These are phyloP conservation scores for Meiosimyza platycephala DNA, from an alignment of 2,888 invertebrate species.

Conservation along the genomic window DNA sequence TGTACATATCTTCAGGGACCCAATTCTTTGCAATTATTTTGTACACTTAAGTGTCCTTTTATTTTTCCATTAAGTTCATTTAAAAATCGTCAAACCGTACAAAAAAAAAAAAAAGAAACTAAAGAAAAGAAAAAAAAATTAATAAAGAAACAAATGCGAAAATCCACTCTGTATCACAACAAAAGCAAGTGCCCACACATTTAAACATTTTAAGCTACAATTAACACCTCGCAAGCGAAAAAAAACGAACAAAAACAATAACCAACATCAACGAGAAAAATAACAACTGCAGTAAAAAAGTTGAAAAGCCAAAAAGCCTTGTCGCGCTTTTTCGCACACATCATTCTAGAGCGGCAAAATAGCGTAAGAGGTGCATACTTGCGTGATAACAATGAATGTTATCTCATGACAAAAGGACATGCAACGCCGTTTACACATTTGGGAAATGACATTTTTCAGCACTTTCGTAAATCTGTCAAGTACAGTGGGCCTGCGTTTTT, in stretches of 20 bases:
- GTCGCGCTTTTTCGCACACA: constrained; percentile 37
- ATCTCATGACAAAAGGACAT: too few species aligned
- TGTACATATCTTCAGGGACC: too few species aligned
- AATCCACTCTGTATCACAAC: neutral
- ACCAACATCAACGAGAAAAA: constrained; percentile 14
- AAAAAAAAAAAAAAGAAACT: neutral
- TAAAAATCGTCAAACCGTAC: neutral
- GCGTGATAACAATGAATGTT: too few species aligned
- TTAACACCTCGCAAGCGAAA: constrained; percentile 38
- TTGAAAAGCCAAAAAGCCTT: constrained; percentile 30
- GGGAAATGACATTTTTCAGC: too few species aligned
- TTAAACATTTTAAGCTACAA: constrained; percentile 33
- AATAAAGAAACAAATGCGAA: neutral
- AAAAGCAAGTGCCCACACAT: neutral
- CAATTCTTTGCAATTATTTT: too few species aligned
- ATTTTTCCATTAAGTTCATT: too few species aligned
- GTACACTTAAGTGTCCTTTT: too few species aligned
- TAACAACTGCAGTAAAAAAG: neutral
- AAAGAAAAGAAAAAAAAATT: too few species aligned
- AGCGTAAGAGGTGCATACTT: neutral
- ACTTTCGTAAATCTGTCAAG: too few species aligned
- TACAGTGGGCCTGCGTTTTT: too few species aligned
- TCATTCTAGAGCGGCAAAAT: constrained; percentile 17
- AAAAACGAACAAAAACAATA: neutral
- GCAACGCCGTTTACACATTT: too few species aligned